Evolutionary conservation across 2,113 vertebrate species (phyloP).

Genomic region (Aythya baeri): DNA sequence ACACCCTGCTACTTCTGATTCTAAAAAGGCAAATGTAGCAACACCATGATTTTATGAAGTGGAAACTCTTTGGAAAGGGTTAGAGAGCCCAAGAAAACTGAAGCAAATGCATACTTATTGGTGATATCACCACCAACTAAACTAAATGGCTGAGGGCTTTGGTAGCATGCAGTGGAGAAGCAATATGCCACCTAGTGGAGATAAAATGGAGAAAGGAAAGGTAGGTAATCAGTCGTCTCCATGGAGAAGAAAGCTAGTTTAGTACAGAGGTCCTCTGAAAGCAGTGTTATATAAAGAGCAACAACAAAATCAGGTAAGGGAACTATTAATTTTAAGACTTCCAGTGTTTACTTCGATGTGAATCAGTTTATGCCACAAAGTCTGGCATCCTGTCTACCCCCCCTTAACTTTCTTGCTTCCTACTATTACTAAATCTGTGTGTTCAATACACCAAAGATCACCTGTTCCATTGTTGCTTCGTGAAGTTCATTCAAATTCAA

Average conservation of each 20-base stretch:
- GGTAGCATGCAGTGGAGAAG: not conserved
- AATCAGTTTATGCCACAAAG: not conserved
- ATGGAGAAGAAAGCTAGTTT: not conserved
- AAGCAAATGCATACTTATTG: rapidly evolving
- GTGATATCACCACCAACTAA: not conserved
- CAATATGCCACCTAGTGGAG: conserved; percentile 55
- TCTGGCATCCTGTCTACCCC: not conserved
- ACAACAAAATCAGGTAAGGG: not conserved
- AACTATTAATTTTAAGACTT: not conserved
- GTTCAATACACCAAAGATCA: conserved; percentile 45
- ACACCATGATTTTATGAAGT: rapidly evolving
- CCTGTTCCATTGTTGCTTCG: conserved; percentile 99
- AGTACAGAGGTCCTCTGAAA: not conserved
- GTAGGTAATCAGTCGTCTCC: rapidly evolving
- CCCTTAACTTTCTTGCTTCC: not conserved
- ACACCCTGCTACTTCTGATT: not conserved
- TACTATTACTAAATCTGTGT: not conserved
- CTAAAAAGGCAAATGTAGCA: not conserved
- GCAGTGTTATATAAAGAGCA: not conserved
- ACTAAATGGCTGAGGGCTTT: not conserved
- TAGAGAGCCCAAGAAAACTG: not conserved
- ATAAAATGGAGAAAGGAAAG: not conserved
- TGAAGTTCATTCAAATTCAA: conserved; percentile 97
- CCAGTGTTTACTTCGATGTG: not conserved
- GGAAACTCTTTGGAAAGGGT: not conserved